Conservation (phyloP, 2,113 vertebrate genomes). For the Oophaga pumilio region DNA sequence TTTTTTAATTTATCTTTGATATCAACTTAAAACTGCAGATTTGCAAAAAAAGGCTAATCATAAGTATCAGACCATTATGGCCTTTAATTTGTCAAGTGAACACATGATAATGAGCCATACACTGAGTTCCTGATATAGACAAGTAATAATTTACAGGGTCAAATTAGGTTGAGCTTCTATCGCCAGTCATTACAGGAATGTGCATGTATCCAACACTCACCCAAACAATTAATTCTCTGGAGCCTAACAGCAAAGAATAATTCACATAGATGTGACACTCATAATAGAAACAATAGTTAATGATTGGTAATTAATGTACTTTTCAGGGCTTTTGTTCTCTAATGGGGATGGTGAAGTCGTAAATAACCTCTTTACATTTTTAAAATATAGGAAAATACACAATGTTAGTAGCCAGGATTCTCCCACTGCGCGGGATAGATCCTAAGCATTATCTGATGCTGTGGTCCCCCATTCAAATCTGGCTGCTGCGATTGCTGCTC, state of each 20-base stretch:
- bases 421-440: no score
- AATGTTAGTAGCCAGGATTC: no score
- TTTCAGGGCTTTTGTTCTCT: not conserved
- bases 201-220: slow-evolving; percentile 17
- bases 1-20: slow-evolving; percentile 1
- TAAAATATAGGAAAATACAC: not conserved
- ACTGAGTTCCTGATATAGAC: slow-evolving; percentile 1
- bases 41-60: slow-evolving; percentile 40
- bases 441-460: no score
- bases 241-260: slow-evolving; percentile 3
- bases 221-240: slow-evolving; percentile 31
- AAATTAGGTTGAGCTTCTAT: slow-evolving; percentile 24
- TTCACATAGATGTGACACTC: slow-evolving; percentile 9
- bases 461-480: no score
- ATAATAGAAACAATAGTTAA: slow-evolving; percentile 26
- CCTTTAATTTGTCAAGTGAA: slow-evolving; percentile 45
- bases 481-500: no score
- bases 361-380: not conserved
- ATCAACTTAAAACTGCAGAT: slow-evolving; percentile 1
- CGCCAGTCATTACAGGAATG: slow-evolving; percentile 38
- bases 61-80: slow-evolving; percentile 32
- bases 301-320: not conserved
- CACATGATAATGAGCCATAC: slow-evolving; percentile 32
- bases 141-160: slow-evolving; percentile 23
- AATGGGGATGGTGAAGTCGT: not conserved